These are phyloP conservation scores for Danio kyathit DNA, from an alignment of 2,797 vertebrate species.

Conservation along the genomic window DNA sequence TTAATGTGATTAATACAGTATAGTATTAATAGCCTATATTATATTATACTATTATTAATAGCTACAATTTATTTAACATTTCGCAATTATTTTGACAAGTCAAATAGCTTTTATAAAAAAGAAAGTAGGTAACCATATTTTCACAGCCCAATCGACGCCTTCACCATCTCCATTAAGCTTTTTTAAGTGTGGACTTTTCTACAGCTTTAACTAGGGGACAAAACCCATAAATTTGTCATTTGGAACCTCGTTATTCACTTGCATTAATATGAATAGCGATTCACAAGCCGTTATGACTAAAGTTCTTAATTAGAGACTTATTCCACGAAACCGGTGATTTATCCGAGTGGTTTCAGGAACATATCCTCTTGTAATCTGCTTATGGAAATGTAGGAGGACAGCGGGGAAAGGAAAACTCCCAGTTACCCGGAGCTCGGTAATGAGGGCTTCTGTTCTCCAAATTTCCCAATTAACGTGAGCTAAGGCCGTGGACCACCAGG, in stretches of 20 bases:
- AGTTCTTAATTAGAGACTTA: constrained; percentile 81
- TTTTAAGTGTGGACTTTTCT: not conserved
- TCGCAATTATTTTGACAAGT: not conserved
- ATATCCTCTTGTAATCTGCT: constrained; percentile 89
- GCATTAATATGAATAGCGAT: constrained; percentile 38
- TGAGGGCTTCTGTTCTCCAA: constrained; percentile 81
- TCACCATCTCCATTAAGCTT: not conserved
- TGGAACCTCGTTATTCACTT: constrained; percentile 24
- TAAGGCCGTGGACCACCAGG: constrained; percentile 83
- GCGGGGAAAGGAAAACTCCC: constrained; percentile 67
- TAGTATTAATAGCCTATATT: no score
- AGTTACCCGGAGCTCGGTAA: constrained; percentile 79
- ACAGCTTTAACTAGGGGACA: not conserved
- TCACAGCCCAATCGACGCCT: not conserved
- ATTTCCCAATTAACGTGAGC: constrained; percentile 87
- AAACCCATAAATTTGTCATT: not conserved
- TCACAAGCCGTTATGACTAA: constrained; percentile 44
- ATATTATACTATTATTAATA: no score
- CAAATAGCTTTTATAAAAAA: not conserved
- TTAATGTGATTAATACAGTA: no score
- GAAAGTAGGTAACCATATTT: not conserved
- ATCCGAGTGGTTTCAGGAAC: constrained; percentile 81
- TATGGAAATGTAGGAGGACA: constrained; percentile 78
- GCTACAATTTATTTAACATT: not conserved
- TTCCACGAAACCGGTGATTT: constrained; percentile 80